Conservation (phyloP, 2,888 invertebrate species). For the Pachycephus smyrnensis region DNA sequence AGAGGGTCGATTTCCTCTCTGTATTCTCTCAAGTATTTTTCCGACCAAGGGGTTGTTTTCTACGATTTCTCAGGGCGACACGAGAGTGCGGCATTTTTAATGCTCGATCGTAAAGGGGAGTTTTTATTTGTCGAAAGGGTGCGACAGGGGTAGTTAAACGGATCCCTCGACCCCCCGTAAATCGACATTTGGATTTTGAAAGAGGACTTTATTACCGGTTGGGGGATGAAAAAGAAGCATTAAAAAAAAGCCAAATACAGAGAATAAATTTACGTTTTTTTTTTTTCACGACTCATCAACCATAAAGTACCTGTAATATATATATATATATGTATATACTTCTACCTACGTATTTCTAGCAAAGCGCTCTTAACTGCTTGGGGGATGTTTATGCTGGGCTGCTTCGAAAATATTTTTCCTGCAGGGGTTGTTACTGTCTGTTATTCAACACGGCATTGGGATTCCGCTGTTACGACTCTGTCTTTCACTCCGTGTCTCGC, state of each 20-base stretch:
- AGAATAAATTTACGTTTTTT: no score
- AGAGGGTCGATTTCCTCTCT: background rate
- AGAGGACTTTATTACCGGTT: no score
- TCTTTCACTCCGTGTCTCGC: background rate
- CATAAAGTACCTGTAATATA: no score
- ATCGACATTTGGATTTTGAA: no score
- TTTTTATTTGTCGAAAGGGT: background rate
- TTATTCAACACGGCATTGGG: background rate
- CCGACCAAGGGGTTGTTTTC: slow-evolving; percentile 20
- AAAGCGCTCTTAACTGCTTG: background rate
- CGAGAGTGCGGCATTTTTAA: background rate
- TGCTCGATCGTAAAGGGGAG: background rate
- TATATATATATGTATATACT: no score
- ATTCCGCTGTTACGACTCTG: background rate
- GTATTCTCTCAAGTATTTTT: slow-evolving; percentile 4
- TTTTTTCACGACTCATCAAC: no score
- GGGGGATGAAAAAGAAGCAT: no score
- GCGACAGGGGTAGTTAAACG: no score
- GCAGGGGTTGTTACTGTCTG: background rate
- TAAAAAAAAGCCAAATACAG: no score
- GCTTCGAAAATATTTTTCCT: background rate
- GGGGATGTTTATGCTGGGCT: background rate
- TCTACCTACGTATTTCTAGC: background rate
- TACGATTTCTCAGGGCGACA: slow-evolving; percentile 14
- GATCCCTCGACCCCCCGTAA: no score